Evolutionary conservation across 2,797 vertebrate species (phyloP).

Genomic region (Lacerta viridis): DNA sequence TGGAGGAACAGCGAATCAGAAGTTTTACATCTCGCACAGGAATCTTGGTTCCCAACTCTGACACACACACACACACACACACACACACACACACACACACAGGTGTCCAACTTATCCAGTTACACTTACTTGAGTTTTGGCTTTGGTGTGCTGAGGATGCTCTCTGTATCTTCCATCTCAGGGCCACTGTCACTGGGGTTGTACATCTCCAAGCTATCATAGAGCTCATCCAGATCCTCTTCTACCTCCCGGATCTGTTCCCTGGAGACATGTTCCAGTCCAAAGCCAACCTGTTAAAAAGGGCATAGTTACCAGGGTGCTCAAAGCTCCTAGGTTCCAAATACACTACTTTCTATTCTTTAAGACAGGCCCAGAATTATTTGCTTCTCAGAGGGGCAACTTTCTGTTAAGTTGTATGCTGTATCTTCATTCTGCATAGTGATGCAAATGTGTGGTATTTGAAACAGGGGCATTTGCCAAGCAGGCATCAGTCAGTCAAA

Average conservation of each 20-base stretch:
- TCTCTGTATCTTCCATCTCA: constrained; percentile 93
- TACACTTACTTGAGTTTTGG: constrained; percentile 85
- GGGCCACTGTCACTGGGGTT: constrained; percentile 95
- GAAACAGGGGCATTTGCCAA: background rate
- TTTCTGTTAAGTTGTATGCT: background rate
- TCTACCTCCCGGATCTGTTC: constrained; percentile 94
- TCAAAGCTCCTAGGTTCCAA: background rate
- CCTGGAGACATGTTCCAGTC: constrained; percentile 91
- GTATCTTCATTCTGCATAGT: background rate
- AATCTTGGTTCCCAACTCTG: too few relatives aligned
- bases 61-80: too few relatives aligned
- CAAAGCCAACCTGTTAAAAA: constrained; percentile 86
- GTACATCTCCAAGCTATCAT: constrained; percentile 94
- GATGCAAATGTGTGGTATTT: background rate
- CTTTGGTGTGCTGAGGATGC: constrained; percentile 93
- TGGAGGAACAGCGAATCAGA: background rate
- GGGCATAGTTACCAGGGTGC: background rate
- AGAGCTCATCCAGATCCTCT: constrained; percentile 92
- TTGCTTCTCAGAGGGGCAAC: background rate
- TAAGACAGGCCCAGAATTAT: background rate
- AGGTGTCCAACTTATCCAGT: background rate
- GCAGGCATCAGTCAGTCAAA: background rate
- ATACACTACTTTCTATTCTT: too few relatives aligned
- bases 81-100: too few relatives aligned
- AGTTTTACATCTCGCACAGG: background rate